Evolutionary conservation across 1,140 invertebrate species (phyloP).

Genomic region (Tachypleus tridentatus): DNA sequence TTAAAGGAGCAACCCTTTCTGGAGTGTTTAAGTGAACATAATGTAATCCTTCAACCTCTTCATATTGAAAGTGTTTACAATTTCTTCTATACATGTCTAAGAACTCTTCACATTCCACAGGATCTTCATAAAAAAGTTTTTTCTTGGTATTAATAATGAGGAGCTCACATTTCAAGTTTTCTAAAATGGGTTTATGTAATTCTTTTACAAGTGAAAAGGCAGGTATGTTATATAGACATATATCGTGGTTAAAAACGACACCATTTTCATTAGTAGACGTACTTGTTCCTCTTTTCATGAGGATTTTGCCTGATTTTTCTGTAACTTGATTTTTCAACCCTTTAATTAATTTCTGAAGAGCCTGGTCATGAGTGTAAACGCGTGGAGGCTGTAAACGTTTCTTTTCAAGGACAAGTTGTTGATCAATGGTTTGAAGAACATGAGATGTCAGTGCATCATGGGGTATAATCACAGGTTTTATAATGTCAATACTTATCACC

Average conservation of each 20-base stretch:
- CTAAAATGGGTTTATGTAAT: slow-evolving; percentile 8
- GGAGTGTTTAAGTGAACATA: slow-evolving; percentile 70
- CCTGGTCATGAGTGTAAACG: slow-evolving; percentile 16
- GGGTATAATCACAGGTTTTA: slow-evolving; percentile 34
- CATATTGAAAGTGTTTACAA: slow-evolving; percentile 44
- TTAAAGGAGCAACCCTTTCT: slow-evolving; percentile 43
- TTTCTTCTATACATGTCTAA: slow-evolving; percentile 20
- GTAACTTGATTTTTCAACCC: slow-evolving; percentile 16
- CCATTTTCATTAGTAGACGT: slow-evolving; percentile 1
- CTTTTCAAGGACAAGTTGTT: slow-evolving; percentile 9
- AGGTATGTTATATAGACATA: slow-evolving; percentile 11
- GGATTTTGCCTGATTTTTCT: slow-evolving; percentile 14
- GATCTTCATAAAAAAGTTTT: neutral
- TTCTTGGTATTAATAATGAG: slow-evolving; percentile 20
- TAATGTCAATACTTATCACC: slow-evolving; percentile 36
- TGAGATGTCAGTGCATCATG: neutral
- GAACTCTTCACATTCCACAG: slow-evolving; percentile 11
- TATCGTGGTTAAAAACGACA: slow-evolving; percentile 17
- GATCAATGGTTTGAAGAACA: slow-evolving; percentile 3
- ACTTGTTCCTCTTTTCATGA: slow-evolving; percentile 19
- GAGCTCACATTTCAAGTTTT: slow-evolving; percentile 14
- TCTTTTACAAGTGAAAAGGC: slow-evolving; percentile 7
- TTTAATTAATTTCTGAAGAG: slow-evolving; percentile 23
- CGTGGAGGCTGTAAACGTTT: slow-evolving; percentile 4
- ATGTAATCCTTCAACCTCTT: slow-evolving; percentile 63